phyloP scores from a whole-genome alignment of 2,888 invertebrate species.

The Acleris laterana region DNA sequence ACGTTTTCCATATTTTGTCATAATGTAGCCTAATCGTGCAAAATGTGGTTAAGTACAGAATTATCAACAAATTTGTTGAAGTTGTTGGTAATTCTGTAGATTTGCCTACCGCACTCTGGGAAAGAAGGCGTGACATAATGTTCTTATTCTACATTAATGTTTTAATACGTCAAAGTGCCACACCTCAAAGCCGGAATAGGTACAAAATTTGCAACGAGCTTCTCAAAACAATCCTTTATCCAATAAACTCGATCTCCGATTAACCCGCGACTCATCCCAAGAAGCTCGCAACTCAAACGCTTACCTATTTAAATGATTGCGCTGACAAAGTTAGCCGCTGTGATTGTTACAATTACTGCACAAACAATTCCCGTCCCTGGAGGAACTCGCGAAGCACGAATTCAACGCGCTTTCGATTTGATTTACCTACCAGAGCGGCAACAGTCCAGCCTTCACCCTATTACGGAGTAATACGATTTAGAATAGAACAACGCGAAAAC shows the following conservation, averaged over 20 bases:
- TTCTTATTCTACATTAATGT: too few species aligned
- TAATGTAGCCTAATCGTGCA: too few species aligned
- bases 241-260: conserved; percentile 10
- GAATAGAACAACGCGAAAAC: conserved; percentile 38
- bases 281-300: conserved; percentile 9
- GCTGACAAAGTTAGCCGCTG: conserved; percentile 23
- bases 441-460: conserved; percentile 47
- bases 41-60: too few species aligned
- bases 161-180: too few species aligned
- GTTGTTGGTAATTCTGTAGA: too few species aligned
- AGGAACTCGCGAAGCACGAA: conserved; percentile 39
- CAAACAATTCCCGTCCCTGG: conserved; percentile 43
- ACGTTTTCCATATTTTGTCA: too few species aligned
- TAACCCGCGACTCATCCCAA: not conserved
- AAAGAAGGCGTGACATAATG: too few species aligned
- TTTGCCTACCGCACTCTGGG: too few species aligned
- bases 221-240: conserved; percentile 10
- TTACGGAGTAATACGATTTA: conserved; percentile 43
- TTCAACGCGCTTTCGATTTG: conserved; percentile 50
- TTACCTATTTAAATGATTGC: conserved; percentile 35
- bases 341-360: conserved; percentile 47
- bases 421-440: conserved; percentile 48
- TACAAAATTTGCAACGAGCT: too few species aligned
- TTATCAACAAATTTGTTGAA: too few species aligned
- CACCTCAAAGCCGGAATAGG: too few species aligned